Conservation (phyloP, 2,888 invertebrate genomes). For the Chelonus formosanus region DNA sequence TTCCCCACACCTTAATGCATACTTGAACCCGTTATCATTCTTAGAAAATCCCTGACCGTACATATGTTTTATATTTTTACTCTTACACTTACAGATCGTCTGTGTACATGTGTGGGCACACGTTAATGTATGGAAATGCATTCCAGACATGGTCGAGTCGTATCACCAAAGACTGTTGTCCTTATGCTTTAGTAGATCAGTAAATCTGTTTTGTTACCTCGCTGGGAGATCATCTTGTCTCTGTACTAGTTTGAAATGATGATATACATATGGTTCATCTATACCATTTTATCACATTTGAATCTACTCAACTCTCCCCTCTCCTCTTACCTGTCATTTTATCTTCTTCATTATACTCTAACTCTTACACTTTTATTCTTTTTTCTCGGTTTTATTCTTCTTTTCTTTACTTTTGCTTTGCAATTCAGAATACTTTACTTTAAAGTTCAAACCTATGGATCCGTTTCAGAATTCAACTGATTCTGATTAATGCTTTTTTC, state of each 20-base stretch:
- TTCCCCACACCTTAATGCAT: not conserved
- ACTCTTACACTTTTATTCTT: slow-evolving; percentile 13
- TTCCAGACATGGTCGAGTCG: slow-evolving; percentile 45
- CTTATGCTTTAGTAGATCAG: slow-evolving; percentile 44
- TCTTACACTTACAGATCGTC: not conserved
- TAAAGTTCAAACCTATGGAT: too few species aligned
- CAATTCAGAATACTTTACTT: too few species aligned
- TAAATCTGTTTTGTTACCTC: slow-evolving; percentile 49
- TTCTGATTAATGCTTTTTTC: too few species aligned
- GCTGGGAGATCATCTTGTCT: slow-evolving; percentile 46
- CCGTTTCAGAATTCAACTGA: too few species aligned
- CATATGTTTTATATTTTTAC: slow-evolving; percentile 25
- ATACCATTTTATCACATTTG: not conserved
- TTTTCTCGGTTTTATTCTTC: not conserved
- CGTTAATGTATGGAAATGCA: slow-evolving; percentile 53
- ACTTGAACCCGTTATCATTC: slow-evolving; percentile 45
- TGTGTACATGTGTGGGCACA: not conserved
- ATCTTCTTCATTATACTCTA: slow-evolving; percentile 28
- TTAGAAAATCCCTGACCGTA: slow-evolving; percentile 40
- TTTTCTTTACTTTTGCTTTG: not conserved
- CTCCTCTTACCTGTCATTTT: slow-evolving; percentile 40
- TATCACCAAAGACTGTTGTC: slow-evolving; percentile 49
- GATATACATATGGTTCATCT: slow-evolving; percentile 6
- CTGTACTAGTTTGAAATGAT: slow-evolving; percentile 25
- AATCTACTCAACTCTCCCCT: too few species aligned